Evolutionary conservation across 2,888 invertebrate species (phyloP).

Genomic region (Acanthoscelides obtectus): DNA sequence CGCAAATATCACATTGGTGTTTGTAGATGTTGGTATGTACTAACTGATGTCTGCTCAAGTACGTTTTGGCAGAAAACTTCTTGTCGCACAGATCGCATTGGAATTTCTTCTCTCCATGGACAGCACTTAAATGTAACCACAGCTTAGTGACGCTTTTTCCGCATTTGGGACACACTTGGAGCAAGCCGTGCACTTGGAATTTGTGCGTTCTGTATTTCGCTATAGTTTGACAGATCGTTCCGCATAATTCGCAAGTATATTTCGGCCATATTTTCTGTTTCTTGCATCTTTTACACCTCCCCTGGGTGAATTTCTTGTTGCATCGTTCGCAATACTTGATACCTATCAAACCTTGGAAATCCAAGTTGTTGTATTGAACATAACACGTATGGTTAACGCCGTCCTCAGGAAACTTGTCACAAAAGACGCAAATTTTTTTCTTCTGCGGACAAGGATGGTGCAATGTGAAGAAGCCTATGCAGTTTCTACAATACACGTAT

Average conservation of each 20-base stretch:
- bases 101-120: constrained; percentile 15
- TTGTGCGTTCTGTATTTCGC: constrained; percentile 19
- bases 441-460: constrained; percentile 1
- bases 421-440: constrained; percentile 6
- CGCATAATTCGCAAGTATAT: constrained; percentile 15
- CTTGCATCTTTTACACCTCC: neutral
- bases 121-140: constrained; percentile 17
- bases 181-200: constrained; percentile 13
- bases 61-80: constrained; percentile 26
- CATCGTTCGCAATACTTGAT: neutral
- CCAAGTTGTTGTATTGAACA: neutral
- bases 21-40: constrained; percentile 47
- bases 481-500: constrained; percentile 5
- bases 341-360: constrained; percentile 3
- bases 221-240: constrained; percentile 19
- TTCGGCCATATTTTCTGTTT: neutral
- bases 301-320: neutral
- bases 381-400: constrained; percentile 7
- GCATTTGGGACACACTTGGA: constrained; percentile 42
- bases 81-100: constrained; percentile 25
- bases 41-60: constrained; percentile 23
- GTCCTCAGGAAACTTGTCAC: neutral
- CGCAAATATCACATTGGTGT: constrained; percentile 47
- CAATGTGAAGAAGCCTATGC: neutral
- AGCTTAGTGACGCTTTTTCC: constrained; percentile 33